Conservation (phyloP, 2,797 vertebrate species). For the Chromobotia macracanthus region DNA sequence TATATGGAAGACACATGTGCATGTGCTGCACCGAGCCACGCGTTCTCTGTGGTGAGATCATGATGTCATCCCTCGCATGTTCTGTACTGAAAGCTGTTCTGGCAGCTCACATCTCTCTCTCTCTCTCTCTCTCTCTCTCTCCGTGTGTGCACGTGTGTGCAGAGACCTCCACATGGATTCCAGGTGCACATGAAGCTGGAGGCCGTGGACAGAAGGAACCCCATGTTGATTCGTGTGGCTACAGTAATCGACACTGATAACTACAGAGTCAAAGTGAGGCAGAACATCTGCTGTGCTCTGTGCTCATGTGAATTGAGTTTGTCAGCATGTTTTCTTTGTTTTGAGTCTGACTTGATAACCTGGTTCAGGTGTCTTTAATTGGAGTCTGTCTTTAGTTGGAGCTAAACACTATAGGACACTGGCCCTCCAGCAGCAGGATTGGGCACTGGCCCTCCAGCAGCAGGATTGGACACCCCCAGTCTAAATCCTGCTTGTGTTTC, state of each 20-base stretch:
- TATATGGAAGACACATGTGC: slow-evolving; percentile 85
- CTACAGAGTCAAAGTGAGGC: slow-evolving; percentile 75
- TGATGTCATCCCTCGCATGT: neutral
- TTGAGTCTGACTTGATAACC: too few relatives aligned
- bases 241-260: slow-evolving; percentile 73
- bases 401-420: too few relatives aligned
- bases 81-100: too few relatives aligned
- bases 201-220: slow-evolving; percentile 76
- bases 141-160: neutral
- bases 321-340: too few relatives aligned
- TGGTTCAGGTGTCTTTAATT: too few relatives aligned
- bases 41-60: slow-evolving; percentile 82
- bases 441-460: too few relatives aligned
- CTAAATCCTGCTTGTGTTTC: too few relatives aligned
- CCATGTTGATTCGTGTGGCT: slow-evolving; percentile 76
- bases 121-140: neutral
- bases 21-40: slow-evolving; percentile 80
- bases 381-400: too few relatives aligned
- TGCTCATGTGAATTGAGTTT: too few relatives aligned
- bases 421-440: too few relatives aligned
- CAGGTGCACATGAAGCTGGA: slow-evolving; percentile 75
- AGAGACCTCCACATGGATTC: slow-evolving; percentile 77
- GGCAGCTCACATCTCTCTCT: too few relatives aligned
- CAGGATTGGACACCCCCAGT: too few relatives aligned
- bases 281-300: neutral